A percentile compares a stretch with the other conserved stretches of the same genome.
Evolutionary conservation across 2,888 invertebrate genomes (phyloP).

Genomic region (Ormyrus rosae): DNA sequence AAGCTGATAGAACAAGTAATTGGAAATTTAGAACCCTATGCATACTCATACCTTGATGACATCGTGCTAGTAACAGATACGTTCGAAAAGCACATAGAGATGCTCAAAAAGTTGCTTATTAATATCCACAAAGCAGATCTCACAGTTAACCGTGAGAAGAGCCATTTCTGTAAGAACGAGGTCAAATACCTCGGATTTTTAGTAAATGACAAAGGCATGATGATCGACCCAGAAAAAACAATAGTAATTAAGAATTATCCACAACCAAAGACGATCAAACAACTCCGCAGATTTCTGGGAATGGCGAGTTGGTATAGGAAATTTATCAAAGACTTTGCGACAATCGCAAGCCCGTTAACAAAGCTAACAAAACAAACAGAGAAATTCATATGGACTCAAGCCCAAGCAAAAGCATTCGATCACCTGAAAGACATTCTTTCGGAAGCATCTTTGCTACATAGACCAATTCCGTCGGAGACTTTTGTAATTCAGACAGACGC

Average conservation of each 20-base stretch:
- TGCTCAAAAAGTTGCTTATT: neutral
- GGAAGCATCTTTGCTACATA: neutral
- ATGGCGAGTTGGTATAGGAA: neutral
- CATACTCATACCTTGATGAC: constrained; percentile 33
- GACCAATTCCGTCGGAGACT: neutral
- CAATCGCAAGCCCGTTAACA: neutral
- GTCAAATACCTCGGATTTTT: constrained; percentile 1
- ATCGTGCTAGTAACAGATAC: constrained; percentile 26
- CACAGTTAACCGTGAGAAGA: neutral
- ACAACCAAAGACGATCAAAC: constrained; percentile 1
- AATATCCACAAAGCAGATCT: neutral
- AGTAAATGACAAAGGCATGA: neutral
- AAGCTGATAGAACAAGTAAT: constrained; percentile 1
- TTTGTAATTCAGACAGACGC: neutral
- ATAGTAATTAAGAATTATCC: neutral
- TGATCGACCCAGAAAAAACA: neutral
- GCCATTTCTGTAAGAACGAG: neutral
- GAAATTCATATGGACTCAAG: neutral
- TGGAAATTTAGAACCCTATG: neutral
- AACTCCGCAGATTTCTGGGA: neutral
- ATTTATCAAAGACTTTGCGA: neutral
- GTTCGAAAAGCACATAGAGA: neutral
- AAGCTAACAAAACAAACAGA: neutral
- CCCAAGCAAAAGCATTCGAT: neutral
- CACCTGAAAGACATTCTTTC: neutral